Evolutionary conservation across 2,113 vertebrate genomes (phyloP), one percentile per base, ranked within the genome.

Genomic region (Pseudonaja textilis): DNA sequence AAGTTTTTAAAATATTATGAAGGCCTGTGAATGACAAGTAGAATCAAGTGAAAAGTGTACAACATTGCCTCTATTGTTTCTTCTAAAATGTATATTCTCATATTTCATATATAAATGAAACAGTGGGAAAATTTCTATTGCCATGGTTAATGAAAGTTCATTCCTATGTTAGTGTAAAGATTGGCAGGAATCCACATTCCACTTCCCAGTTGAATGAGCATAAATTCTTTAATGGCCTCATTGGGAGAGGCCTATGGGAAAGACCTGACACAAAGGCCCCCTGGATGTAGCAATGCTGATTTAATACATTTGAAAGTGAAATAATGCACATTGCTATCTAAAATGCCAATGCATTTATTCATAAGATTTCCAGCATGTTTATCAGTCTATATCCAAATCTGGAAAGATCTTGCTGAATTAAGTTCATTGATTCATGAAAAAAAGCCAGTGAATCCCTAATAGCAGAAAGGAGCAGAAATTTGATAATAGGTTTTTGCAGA

Each of bases 71-170:
- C 50, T 92, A 45, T 42, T 55, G 23, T 56, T 52, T 54, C n/a
- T 26, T 92, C 88, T n/a, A 93, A 92, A 25, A 42, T 57, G 91
- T 2, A 2, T 54, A 11, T 55, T 81, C 91, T 54, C 81, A 85
- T 47, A 64, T 34, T 74, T 92, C 90, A 93, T 9, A 89, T 6
- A 9, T 94, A 12, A 85, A 55, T 92, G 93, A 34, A 50, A 5
- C 0, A 34, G 18, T 23, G 57, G n/a, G 25, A 85, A 81, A 42
- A 88, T 93, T 26, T 54, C n/a, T 50, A 90, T 6, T 87, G 0
- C 25, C 85, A 54, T 69, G 50, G 22, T 18, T 61, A 39, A n/a
- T 29, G 34, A 87, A 50, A 61, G 18, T 50, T 39, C 29, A n/a
- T 87, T 69, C 22, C 47, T 25, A 86, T n/a, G 23, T 54, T 64